Percentiles rank a stretch among this genome's conserved stretches.
Evolutionary conservation across 2,888 invertebrate genomes (phyloP).

Genomic region (Penaeus monodon): DNA sequence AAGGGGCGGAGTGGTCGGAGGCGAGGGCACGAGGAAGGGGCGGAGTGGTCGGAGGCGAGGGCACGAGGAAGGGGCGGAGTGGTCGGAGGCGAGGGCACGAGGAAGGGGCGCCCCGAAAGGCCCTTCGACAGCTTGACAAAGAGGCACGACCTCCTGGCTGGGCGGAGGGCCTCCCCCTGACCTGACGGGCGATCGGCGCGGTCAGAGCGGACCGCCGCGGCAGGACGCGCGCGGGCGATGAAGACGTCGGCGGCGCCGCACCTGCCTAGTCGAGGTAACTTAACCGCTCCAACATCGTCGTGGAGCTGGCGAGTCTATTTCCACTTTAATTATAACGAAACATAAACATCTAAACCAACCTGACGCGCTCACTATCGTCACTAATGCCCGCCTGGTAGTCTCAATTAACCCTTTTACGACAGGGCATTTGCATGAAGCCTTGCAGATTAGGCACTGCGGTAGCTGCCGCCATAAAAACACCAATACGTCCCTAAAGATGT

Average conservation of each 20-base stretch:
- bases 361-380: slow-evolving; percentile 10
- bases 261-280: neutral
- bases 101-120: too few species aligned
- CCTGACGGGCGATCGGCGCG: too few species aligned
- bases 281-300: neutral
- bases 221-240: too few species aligned
- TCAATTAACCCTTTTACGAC: slow-evolving; percentile 25
- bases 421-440: neutral
- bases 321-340: slow-evolving; percentile 18
- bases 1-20: neutral
- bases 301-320: slow-evolving; percentile 1
- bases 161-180: too few species aligned
- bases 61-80: too few species aligned
- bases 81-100: neutral
- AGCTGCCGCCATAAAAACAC: too few species aligned
- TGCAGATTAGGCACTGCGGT: neutral
- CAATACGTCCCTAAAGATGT: too few species aligned
- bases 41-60: too few species aligned
- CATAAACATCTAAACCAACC: slow-evolving; percentile 14
- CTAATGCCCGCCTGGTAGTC: slow-evolving; percentile 36
- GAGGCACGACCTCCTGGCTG: too few species aligned
- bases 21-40: neutral
- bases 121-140: too few species aligned
- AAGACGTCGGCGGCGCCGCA: neutral
- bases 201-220: too few species aligned